Base-by-base conservation (phyloP, 2,797 vertebrate species). In the Streptopelia turtur region DNA sequence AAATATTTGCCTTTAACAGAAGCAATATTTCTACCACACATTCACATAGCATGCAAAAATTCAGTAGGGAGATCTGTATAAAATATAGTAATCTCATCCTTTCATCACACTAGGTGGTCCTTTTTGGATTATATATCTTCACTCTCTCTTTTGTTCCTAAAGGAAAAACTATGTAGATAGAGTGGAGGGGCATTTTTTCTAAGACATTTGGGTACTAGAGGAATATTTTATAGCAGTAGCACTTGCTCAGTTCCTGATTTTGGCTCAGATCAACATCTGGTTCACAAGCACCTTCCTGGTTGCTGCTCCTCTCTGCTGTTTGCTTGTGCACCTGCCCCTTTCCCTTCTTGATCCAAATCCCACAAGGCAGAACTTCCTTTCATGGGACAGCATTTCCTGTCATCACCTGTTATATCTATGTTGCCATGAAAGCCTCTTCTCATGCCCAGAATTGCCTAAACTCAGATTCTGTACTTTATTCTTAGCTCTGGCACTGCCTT, bases 1-100 rank as follows among this genome's bases (percentile, higher is more conserved):
- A 94, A 95, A 89, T 84, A 90, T 91, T 94, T 96, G 14, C 33
- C 83, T 81, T 91, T 64, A 82, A 74, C 23, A 84, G 87, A 82
- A 90, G 15, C 37, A 66, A 10, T 82, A 74, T 66, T 88, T 91
- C 63, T 55, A 41, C 13, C 14, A 35, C 31, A 65, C 9, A 52
- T 39, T 83, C 65, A 77, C n/a, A 31, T 6, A 60, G 1, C 27
- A 71, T 66, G 8, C 23, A 37, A 66, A 69, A 59, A 33, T 1
- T 43, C 14, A 30, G 52, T 53, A 1, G 2, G 25, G 69, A 86
- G 41, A 59, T 59, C 76, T 16, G 21, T 68, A 78, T 53, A 60
- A 93, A 95, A 81, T 18, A 50, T 16, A 89, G 10, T 65, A 66
- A 81, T 56, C 27, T 86, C 25, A 69, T 37, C 63, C 13, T 90